Base-by-base conservation (phyloP, 2,797 vertebrate species). In the Echeneis naucrates region DNA sequence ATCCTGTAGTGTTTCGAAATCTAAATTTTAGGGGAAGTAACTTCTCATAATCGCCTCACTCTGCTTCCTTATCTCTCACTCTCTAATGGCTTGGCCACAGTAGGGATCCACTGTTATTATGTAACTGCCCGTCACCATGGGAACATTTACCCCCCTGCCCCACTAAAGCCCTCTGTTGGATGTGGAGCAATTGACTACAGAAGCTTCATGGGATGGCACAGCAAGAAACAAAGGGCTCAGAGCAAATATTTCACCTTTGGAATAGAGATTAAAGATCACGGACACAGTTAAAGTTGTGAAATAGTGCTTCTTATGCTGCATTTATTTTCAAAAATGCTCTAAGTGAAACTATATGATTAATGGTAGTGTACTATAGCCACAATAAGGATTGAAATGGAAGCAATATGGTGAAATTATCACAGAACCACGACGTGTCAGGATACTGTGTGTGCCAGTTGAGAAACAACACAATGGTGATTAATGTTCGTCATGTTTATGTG, bases 71-170 rank as follows among this genome's bases (percentile, higher is more conserved):
- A 82, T 87, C 80, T 76, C 78, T 80, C 66, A 55, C 80, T 80
- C 75, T 58, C 77, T 72, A 78, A 89, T 79, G 72, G 74, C 59
- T 64, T 70, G 68, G 80, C 84, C 74, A 75, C 72, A 79, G 60
- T 82, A 75, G 77, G 77, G 80, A 82, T 74, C 80, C 80, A 63
- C 80, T 87, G 77, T 82, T 84, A 56, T 92, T 90, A 90, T 88
- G 84, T 87, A 91, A 92, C 85, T 58, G 58, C 66, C 78, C 77
- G 89, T 92, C 82, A 84, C 90, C 87, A 89, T 89, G 88, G 89
- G 74, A 92, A 89, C 88, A 72, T 42, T 42, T 17, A 60, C 59
- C 54, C 61, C 61, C 80, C 44, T 32, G 30, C 21, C 78, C 59
- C 63, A 54, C 61, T 30, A 52, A 32, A 56, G 58, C 40, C 40